These are phyloP conservation scores for Aphrophora alni DNA, from an alignment of 2,888 invertebrate genomes.

Conservation along the genomic window DNA sequence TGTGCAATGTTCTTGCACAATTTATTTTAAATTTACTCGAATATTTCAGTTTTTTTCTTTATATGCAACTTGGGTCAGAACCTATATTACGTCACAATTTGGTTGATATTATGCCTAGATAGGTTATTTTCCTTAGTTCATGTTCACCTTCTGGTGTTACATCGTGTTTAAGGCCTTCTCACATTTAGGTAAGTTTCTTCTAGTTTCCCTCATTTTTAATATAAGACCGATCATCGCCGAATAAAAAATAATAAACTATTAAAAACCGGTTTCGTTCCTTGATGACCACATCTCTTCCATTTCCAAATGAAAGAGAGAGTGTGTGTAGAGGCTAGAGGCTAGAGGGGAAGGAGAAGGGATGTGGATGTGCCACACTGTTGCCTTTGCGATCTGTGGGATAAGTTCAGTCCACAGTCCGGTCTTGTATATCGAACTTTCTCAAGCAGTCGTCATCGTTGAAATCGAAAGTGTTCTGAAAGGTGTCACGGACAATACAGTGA, in stretches of 20 bases:
- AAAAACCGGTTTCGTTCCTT: not conserved
- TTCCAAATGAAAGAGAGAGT: constrained; percentile 9
- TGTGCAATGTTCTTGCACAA: no score
- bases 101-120: no score
- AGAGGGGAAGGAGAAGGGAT: not conserved
- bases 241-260: not conserved
- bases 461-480: not conserved
- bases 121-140: no score
- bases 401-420: not conserved
- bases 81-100: no score
- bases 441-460: not conserved
- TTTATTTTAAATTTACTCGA: no score
- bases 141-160: no score
- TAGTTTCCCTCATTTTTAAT: not conserved
- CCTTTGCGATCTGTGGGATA: not conserved
- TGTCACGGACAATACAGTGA: no score
- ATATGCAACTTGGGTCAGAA: no score
- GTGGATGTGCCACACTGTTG: not conserved
- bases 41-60: no score
- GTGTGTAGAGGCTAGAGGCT: not conserved
- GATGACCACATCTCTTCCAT: constrained; percentile 2
- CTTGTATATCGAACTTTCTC: not conserved
- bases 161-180: no score
- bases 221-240: not conserved
- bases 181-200: no score